These are phyloP conservation scores for Drosophila dunni DNA, from an alignment of 1,140 invertebrate species.

Conservation along the genomic window DNA sequence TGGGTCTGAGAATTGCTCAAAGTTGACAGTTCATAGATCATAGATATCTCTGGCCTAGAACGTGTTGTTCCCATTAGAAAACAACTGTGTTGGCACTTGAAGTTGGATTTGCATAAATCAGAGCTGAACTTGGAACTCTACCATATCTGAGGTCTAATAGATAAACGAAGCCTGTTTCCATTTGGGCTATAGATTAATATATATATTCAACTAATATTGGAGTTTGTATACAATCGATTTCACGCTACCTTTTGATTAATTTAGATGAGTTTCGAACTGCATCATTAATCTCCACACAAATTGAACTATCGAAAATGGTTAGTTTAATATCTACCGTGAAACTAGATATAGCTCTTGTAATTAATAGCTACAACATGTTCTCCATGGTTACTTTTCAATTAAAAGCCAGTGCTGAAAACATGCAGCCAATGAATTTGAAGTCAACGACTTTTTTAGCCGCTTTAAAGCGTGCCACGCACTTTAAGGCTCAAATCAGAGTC, in stretches of 20 bases:
- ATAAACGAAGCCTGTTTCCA: no score
- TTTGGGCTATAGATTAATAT: no score
- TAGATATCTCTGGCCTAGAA: conserved; percentile 7
- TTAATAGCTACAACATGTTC: conserved; percentile 61
- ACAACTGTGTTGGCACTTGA: not conserved
- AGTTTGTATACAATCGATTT: not conserved
- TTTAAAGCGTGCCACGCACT: conserved; percentile 66
- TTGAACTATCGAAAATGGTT: conserved; percentile 8
- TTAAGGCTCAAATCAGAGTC: conserved; percentile 29
- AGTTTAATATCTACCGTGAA: conserved; percentile 8
- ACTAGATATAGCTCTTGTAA: conserved; percentile 53
- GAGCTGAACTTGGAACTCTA: not conserved
- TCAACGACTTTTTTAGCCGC: conserved; percentile 48
- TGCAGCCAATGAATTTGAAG: conserved; percentile 17
- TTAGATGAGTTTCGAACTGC: not conserved
- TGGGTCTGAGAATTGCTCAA: conserved; percentile 9
- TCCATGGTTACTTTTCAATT: conserved; percentile 49
- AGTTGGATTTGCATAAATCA: not conserved
- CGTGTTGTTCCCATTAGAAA: conserved; percentile 1
- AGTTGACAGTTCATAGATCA: conserved; percentile 36
- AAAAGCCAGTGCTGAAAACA: conserved; percentile 15
- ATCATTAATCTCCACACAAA: conserved; percentile 42
- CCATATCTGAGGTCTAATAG: no score
- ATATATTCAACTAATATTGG: no score
- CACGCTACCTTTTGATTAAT: not conserved